These are phyloP conservation scores for Tenualosa ilisha DNA, from an alignment of 2,797 vertebrate species.

Conservation along the genomic window DNA sequence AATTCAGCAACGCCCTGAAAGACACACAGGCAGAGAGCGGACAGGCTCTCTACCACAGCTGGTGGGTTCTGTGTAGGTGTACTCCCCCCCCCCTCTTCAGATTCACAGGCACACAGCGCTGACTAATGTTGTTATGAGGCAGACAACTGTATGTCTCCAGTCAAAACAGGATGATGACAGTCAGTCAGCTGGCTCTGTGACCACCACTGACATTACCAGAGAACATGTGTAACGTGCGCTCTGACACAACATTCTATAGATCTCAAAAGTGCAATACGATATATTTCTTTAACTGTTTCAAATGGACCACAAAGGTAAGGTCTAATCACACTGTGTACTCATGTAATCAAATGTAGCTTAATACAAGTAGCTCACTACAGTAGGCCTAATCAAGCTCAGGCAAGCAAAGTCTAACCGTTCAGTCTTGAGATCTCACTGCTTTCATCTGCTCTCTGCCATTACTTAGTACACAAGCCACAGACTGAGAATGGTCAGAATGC, in stretches of 20 bases:
- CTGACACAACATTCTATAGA: neutral
- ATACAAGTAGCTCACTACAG: neutral
- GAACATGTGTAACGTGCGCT: neutral
- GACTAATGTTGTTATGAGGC: constrained; percentile 15
- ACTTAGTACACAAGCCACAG: neutral
- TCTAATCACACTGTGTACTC: neutral
- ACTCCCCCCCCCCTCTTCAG: neutral
- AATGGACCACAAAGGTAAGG: neutral
- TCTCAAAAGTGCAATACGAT: neutral
- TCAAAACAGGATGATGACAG: constrained; percentile 15
- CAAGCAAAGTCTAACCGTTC: neutral
- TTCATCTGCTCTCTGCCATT: neutral
- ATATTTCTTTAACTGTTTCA: neutral
- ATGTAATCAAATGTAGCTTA: neutral
- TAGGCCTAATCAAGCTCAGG: neutral
- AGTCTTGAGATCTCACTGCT: neutral
- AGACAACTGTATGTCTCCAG: constrained; percentile 8
- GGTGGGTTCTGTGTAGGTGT: neutral
- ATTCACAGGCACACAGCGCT: neutral
- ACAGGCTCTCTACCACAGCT: neutral
- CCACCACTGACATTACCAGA: neutral
- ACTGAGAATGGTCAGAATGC: neutral
- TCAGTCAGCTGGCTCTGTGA: constrained; percentile 1
- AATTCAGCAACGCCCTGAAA: constrained; percentile 4
- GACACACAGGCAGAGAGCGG: constrained; percentile 4